Percentiles rank a stretch among this genome's conserved stretches.
Conservation (phyloP, 2,113 vertebrate species). For the Pelmatolapia mariae region DNA sequence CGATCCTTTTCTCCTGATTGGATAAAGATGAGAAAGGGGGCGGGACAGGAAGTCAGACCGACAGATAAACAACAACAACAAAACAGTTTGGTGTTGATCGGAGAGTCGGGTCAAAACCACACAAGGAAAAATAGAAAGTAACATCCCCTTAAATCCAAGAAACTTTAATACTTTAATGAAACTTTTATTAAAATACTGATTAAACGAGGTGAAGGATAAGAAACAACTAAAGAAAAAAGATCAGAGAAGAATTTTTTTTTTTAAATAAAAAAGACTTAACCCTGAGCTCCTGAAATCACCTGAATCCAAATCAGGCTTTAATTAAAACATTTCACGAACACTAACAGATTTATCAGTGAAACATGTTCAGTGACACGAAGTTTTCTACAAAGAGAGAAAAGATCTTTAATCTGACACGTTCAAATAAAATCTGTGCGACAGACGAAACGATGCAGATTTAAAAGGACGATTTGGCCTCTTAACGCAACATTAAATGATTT, state of each 20-base stretch:
- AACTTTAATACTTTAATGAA: not conserved
- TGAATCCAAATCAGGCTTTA: not conserved
- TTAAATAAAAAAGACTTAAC: not conserved
- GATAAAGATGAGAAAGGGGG: not conserved
- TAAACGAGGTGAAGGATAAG: rapidly evolving
- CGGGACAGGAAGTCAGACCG: not conserved
- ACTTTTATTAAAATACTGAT: not conserved
- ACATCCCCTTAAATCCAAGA: not conserved
- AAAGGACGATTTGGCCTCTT: rapidly evolving
- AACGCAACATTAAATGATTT: rapidly evolving
- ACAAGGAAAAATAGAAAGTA: not conserved
- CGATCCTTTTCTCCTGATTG: conserved; percentile 90
- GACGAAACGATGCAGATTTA: rapidly evolving
- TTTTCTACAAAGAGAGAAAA: not conserved
- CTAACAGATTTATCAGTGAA: not conserved
- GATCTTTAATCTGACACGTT: not conserved
- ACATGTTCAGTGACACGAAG: not conserved
- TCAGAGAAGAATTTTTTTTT: rapidly evolving
- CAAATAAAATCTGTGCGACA: not conserved
- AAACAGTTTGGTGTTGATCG: not conserved
- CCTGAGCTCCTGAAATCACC: not conserved
- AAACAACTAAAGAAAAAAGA: not conserved
- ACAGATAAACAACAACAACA: not conserved
- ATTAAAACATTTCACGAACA: not conserved
- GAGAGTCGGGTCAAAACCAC: conserved; percentile 3